Base-by-base conservation (phyloP, 2,113 vertebrate genomes). In the Strigops habroptila region DNA sequence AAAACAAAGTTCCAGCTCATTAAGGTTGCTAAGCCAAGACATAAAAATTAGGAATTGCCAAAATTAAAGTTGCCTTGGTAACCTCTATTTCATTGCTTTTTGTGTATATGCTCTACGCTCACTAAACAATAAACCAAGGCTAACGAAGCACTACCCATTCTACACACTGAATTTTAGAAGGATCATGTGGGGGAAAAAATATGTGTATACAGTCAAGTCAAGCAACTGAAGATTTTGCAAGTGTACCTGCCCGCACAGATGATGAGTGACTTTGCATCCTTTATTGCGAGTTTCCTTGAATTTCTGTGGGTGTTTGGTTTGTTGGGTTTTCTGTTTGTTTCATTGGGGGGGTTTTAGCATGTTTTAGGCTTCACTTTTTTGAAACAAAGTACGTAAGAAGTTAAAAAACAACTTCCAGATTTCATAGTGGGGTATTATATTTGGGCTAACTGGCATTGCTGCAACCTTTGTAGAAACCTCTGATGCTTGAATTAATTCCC, bases 171-270 rank as follows among this genome's bases (percentile, higher is more conserved):
- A 78, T 68, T 87, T 71, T 48, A 39, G 24, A 70, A 77, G 27
- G 30, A 69, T 33, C 14, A 19, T 1, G 4, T 7, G 1, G 6
- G 19, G 9, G 3, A 17, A 9, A 37, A 49, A 2, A 15, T 44
- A 49, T 22, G 7, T 44, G 4, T 27, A 41, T 3, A 57, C 6
- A 88, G 25, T n/a, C 37, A 74, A 67, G n/a, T 52, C 21, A 75
- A 30, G 24, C 24, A 84, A 9, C 0, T 53, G 14, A 78, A 70
- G 15, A 78, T 52, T 78, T 78, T 70, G 17, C 21, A 87, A 78
- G 24, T 8, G 7, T 33, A 89, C 6, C 14, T 39, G 30, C 24
- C 14, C 16, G 62, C 21, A 44, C 3, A 74, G 44, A 65, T 5
- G 7, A 68, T 12, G 9, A 18, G 60, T 73, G 17, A 49, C 68